Evolutionary conservation across 2,888 invertebrate genomes (phyloP), one percentile per base, ranked within the genome.

Genomic region (Cinara cedri): DNA sequence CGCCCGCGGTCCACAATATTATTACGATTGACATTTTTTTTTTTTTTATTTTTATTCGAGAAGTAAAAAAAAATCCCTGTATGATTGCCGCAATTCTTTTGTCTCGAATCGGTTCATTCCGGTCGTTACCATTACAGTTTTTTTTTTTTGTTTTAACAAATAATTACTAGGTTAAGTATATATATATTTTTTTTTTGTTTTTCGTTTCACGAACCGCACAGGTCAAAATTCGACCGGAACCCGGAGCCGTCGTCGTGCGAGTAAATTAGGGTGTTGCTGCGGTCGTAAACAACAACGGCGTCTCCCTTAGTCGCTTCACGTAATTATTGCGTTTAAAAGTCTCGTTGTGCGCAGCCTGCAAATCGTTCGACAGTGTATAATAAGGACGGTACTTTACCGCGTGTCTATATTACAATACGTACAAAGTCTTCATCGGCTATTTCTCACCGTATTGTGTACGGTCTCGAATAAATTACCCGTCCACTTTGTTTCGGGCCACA

Each of bases 211-310:
- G 24, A 11, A 8, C 8, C 65, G n/a, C n/a, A 9, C 10, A 46
- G 46, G n/a, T 57, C 24, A 55, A 65, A 63, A 75, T 65, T 65
- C 75, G 54, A 75, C 75, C 75, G 75, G 65, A 76, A 66, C 75
- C n/a, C 46, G 66, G 11, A 63, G 63, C n/a, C n/a, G n/a, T 55
- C 75, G 21, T 60, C 60, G 10, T 55, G 66, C 72, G n/a, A 49
- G 44, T 66, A 76, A 76, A 76, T 76, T 76, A 76, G 66, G 65
- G 75, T 55, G 65, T 63, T n/a, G 24, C 46, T n/a, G 26, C 14
- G 14, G 4, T n/a, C n/a, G n/a, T n/a, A n/a, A n/a, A n/a, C n/a
- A n/a, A n/a, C n/a, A 55, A 66, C 75, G 46, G 26, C 19, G 55
- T 42, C 42, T 21, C 44, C 16, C 60, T 10, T 42, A n/a, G n/a